Evolutionary conservation across 2,888 invertebrate species (phyloP), one percentile per base, ranked within the genome.

Genomic region (Auanema sp.): DNA sequence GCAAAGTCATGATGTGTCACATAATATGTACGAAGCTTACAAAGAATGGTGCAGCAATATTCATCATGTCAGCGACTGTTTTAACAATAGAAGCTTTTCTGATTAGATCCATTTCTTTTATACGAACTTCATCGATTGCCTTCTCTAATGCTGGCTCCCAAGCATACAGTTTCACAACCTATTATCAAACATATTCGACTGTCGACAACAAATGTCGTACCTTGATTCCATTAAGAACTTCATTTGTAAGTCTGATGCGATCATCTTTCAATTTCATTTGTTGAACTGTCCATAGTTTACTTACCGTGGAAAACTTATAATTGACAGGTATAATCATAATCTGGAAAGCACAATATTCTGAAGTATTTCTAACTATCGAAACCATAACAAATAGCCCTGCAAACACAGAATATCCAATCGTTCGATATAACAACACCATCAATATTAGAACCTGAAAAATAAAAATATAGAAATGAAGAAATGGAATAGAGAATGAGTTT

Each of bases 211-310:
- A 44, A 51, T 51, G 50, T 21, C 5, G 6, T 6, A 68, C 81
- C 88, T 93, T 94, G 71, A 94, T 93, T 54, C 93, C 93, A 84
- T 90, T 92, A 58, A 94, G 88, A 66, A 93, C 90, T 87, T 94
- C 94, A 83, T 92, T 94, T 90, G 93, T 92, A 59, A 93, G 86
- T 81, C 93, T 93, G 0, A 94, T 92, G 77, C 94, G 88, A 81
- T 92, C 91, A 83, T 95, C 94, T 85, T 95, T 95, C 84, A 90
- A 90, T 81, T 91, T 91, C 93, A 95, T 93, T 85, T 93, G 93
- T 71, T 88, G 88, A 54, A 92, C 90, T 60, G 79, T 80, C 71
- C 74, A 82, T 33, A 68, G 70, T 53, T 77, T 75, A 21, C 73
- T 77, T 10, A 73, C 61, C 52, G 79, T 69, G 11, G 79, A 78